These are phyloP conservation scores for Eupithecia inturbata DNA, from an alignment of 2,888 invertebrate species.

Conservation along the genomic window DNA sequence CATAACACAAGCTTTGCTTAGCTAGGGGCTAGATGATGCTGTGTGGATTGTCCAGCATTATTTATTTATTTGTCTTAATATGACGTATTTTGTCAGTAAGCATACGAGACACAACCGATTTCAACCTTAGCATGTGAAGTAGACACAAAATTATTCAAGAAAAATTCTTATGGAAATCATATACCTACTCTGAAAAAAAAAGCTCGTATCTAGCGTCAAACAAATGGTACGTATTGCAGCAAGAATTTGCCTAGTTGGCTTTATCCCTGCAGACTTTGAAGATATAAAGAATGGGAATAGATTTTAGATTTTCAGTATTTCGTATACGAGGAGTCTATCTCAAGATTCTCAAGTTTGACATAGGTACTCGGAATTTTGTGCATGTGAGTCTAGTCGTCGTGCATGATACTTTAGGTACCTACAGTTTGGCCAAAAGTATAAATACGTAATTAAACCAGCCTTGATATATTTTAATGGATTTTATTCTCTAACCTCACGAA, in stretches of 20 bases:
- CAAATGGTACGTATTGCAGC: conserved; percentile 15
- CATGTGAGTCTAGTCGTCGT: background rate
- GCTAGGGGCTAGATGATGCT: too few relatives aligned
- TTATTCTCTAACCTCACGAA: too few relatives aligned
- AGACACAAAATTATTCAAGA: background rate
- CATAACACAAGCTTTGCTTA: too few relatives aligned
- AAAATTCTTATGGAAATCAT: too few relatives aligned
- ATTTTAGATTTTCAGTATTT: background rate
- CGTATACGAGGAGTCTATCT: background rate
- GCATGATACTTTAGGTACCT: too few relatives aligned
- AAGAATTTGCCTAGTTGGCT: conserved; percentile 31
- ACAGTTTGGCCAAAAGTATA: background rate
- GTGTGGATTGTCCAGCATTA: too few relatives aligned
- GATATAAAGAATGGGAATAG: too few relatives aligned
- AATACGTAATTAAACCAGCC: too few relatives aligned
- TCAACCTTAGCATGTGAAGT: background rate
- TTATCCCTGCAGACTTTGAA: conserved; percentile 22
- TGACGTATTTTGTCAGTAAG: too few relatives aligned
- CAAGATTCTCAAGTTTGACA: background rate
- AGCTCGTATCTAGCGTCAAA: background rate
- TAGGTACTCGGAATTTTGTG: background rate
- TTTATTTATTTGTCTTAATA: too few relatives aligned
- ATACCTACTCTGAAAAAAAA: background rate
- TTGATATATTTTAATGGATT: too few relatives aligned
- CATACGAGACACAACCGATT: background rate